Evolutionary conservation across 2,113 vertebrate genomes (phyloP).

Genomic region (Oryctolagus cuniculus): mOryCun1.1 NC_091445.1:25766501-25767000

Average conservation of each 20-base stretch:
- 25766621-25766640: constrained; percentile 2
- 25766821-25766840: background rate
- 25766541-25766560: background rate
- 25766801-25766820: background rate
- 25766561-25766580: constrained; percentile 9
- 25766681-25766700: background rate
- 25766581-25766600: background rate
- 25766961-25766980: background rate
- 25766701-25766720: background rate
- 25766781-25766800: background rate
- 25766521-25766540: background rate
- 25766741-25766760: background rate
- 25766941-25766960: background rate
- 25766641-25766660: background rate
- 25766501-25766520: background rate
- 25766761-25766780: background rate
- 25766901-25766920: background rate
- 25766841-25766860: background rate
- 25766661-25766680: background rate
- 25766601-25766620: background rate
- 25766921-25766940: background rate
- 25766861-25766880: background rate
- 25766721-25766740: background rate
- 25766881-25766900: background rate
- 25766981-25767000: background rate